These are phyloP conservation scores for Anorthoa munda DNA, from an alignment of 2,888 invertebrate genomes.

Conservation along the genomic window DNA sequence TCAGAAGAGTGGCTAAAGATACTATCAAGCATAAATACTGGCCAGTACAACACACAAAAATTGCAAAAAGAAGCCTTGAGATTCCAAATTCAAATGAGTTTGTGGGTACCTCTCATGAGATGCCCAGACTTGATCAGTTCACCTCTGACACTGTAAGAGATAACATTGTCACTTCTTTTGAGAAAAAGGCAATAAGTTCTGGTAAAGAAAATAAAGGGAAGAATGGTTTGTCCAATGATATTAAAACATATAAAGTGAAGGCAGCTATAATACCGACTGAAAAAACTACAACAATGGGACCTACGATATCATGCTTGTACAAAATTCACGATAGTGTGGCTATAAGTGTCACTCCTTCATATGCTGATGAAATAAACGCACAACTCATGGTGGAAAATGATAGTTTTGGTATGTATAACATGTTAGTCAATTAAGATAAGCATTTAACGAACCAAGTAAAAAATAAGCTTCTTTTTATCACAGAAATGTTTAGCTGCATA, in stretches of 20 bases:
- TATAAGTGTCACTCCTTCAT: conserved; percentile 83
- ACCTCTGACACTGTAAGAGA: conserved; percentile 70
- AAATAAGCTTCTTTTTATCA: background rate
- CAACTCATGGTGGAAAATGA: conserved; percentile 84
- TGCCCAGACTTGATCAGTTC: conserved; percentile 67
- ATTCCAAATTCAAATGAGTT: conserved; percentile 78
- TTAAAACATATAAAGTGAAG: conserved; percentile 79
- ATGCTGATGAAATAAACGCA: conserved; percentile 81
- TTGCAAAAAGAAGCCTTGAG: conserved; percentile 80
- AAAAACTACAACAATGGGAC: conserved; percentile 75
- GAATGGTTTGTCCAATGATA: conserved; percentile 74
- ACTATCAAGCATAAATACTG: conserved; percentile 57
- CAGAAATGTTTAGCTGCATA: background rate
- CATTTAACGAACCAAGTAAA: too few relatives aligned
- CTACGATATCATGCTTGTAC: conserved; percentile 83
- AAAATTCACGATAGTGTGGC: conserved; percentile 82
- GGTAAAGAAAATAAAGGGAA: conserved; percentile 76
- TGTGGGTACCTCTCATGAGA: conserved; percentile 67
- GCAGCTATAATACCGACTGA: conserved; percentile 73
- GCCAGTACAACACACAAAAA: conserved; percentile 53
- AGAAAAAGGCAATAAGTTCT: conserved; percentile 72
- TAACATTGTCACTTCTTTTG: conserved; percentile 73
- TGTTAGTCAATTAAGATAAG: background rate
- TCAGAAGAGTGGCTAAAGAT: conserved; percentile 38
- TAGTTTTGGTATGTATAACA: conserved; percentile 78